phyloP scores from a whole-genome alignment of 1,140 invertebrate species.

The Nautilus pompilius region DNA sequence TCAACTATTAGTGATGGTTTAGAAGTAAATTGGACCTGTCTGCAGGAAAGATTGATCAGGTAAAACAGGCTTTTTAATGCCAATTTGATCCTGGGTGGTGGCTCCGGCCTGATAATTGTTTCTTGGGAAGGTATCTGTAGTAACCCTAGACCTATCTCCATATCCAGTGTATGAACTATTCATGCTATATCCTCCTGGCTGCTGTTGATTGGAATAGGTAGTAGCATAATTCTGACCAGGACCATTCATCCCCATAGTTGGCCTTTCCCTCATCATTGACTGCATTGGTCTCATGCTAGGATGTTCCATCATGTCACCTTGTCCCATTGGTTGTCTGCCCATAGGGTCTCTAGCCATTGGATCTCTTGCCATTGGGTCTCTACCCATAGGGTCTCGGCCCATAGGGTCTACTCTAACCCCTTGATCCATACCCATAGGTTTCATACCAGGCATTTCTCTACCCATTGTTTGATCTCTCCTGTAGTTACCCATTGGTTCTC shows the following conservation, averaged over 20 bases:
- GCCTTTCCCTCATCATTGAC: neutral
- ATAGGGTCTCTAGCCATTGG: neutral
- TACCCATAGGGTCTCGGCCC: neutral
- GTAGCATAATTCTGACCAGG: neutral
- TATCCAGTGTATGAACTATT: neutral
- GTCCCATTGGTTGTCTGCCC: neutral
- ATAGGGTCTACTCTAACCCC: neutral
- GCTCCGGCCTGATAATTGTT: neutral
- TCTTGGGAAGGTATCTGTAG: neutral
- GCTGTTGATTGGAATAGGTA: neutral
- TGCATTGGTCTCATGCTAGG: neutral
- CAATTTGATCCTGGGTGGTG: neutral
- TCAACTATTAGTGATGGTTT: too few relatives aligned
- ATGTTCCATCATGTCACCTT: neutral
- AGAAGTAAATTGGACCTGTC: slow-evolving; percentile 1
- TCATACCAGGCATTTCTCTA: slow-evolving; percentile 3
- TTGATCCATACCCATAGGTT: neutral
- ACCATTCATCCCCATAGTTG: neutral
- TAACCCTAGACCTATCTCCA: neutral
- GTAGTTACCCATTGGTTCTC: neutral
- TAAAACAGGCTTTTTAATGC: neutral
- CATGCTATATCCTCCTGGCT: neutral
- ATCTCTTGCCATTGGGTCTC: neutral
- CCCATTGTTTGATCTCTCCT: neutral
- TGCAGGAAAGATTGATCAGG: slow-evolving; percentile 1